Percentiles rank a stretch among this genome's conserved stretches.
phyloP scores from a whole-genome alignment of 2,113 vertebrate species.

The Chroicocephalus ridibundus region DNA sequence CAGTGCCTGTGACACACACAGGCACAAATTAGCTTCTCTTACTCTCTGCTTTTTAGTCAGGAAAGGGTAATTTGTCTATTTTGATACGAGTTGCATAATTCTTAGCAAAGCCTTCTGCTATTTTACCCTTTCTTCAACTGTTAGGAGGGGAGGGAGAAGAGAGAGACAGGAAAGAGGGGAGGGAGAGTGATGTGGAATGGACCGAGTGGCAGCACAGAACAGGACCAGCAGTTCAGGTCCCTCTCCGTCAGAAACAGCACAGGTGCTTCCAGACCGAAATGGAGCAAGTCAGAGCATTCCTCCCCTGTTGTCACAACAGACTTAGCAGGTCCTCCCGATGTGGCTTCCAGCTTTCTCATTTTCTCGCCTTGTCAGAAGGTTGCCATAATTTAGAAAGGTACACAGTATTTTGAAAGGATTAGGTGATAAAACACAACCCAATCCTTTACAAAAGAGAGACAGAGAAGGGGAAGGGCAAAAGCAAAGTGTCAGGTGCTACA shows the following conservation, averaged over 20 bases:
- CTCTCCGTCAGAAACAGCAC: constrained; percentile 26
- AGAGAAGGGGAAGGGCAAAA: neutral
- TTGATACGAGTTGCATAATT: neutral
- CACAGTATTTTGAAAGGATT: constrained; percentile 76
- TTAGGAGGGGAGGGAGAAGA: neutral
- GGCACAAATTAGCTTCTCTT: neutral
- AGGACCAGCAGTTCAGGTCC: neutral
- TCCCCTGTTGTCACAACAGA: constrained; percentile 79
- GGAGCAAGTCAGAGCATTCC: constrained; percentile 64
- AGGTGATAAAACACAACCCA: constrained; percentile 75
- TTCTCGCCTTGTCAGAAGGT: constrained; percentile 77
- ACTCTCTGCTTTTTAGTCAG: neutral
- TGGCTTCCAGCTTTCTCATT: constrained; percentile 74
- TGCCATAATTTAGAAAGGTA: constrained; percentile 75
- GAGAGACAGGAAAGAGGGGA: neutral
- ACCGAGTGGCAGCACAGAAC: neutral
- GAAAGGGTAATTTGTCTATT: neutral
- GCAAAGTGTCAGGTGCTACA: constrained; percentile 67
- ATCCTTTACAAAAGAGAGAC: constrained; percentile 42
- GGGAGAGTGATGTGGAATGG: neutral
- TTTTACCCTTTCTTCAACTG: neutral
- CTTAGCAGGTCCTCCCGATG: constrained; percentile 70
- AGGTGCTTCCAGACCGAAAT: constrained; percentile 67
- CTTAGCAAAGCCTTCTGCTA: neutral
- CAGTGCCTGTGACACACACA: neutral